phyloP scores from a whole-genome alignment of 1,140 invertebrate species.

The Hypsibius dujardini region DNA sequence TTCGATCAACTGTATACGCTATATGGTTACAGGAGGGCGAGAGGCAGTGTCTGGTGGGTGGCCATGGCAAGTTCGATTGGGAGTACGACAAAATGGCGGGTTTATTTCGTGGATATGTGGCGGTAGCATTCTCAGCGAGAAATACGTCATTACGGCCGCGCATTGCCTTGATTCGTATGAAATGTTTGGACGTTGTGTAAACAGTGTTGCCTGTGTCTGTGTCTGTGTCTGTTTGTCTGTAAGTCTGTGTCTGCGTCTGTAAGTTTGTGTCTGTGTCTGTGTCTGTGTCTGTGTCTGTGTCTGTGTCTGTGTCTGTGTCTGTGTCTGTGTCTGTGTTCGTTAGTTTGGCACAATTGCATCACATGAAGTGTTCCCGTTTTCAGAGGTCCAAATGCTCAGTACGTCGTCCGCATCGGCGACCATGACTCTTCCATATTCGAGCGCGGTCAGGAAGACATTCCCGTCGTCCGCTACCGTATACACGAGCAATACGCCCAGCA shows the following conservation, averaged over 20 bases:
- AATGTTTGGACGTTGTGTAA: background rate
- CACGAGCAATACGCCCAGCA: background rate
- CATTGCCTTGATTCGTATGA: background rate
- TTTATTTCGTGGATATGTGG: background rate
- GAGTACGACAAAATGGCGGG: background rate
- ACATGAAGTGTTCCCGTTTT: background rate
- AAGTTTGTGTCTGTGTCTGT: too few relatives aligned
- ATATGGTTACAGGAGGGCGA: background rate
- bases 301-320: too few relatives aligned
- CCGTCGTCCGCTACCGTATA: background rate
- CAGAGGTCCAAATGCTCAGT: background rate
- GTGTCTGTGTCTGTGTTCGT: too few relatives aligned
- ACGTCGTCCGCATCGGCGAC: constrained; percentile 8
- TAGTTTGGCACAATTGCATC: too few relatives aligned
- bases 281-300: too few relatives aligned
- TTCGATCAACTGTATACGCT: too few relatives aligned
- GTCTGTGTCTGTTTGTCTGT: too few relatives aligned
- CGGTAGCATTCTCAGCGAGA: background rate
- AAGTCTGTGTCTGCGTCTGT: too few relatives aligned
- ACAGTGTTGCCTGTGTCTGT: background rate
- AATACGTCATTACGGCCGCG: constrained; percentile 2
- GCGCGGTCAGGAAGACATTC: background rate
- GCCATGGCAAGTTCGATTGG: constrained; percentile 14
- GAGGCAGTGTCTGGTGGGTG: background rate
- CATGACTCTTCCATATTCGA: background rate